phyloP scores from a whole-genome alignment of 2,888 invertebrate genomes.

The Stramonita haemastoma region DNA sequence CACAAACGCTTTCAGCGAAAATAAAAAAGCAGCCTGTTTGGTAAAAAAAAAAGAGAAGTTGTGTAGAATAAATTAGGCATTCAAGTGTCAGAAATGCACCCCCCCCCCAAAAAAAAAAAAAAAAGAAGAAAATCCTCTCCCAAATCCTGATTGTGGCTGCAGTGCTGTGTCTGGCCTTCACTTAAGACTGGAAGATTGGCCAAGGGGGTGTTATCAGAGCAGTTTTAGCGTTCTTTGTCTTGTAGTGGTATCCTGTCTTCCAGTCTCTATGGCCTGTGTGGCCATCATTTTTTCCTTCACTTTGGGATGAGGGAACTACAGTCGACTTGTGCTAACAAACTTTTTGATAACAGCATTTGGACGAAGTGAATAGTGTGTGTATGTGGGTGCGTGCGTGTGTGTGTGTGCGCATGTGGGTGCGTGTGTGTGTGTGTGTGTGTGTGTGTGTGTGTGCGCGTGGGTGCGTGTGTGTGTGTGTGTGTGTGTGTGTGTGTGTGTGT shows the following conservation, averaged over 20 bases:
- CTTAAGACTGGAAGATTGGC: no score
- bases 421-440: slow-evolving; percentile 7
- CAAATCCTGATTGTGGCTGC: no score
- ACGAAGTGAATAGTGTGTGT: not conserved
- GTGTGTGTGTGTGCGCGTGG: not conserved
- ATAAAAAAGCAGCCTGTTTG: no score
- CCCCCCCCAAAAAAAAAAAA: no score
- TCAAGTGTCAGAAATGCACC: no score
- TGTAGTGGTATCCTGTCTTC: not conserved
- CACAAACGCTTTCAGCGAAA: no score
- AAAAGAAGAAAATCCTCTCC: no score
- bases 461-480: not conserved
- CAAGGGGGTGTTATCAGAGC: not conserved
- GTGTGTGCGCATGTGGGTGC: no score
- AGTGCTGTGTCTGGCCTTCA: no score
- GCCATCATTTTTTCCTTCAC: no score
- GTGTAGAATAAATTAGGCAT: no score
- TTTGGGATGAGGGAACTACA: not conserved
- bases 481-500: not conserved
- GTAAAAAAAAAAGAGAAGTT: no score
- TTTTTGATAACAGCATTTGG: not conserved
- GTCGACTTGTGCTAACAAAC: not conserved
- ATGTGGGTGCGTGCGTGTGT: not conserved
- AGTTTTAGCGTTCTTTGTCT: not conserved
- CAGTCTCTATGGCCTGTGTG: not conserved